phyloP scores from a whole-genome alignment of 2,888 invertebrate genomes.

The Torymus tubicola region DNA sequence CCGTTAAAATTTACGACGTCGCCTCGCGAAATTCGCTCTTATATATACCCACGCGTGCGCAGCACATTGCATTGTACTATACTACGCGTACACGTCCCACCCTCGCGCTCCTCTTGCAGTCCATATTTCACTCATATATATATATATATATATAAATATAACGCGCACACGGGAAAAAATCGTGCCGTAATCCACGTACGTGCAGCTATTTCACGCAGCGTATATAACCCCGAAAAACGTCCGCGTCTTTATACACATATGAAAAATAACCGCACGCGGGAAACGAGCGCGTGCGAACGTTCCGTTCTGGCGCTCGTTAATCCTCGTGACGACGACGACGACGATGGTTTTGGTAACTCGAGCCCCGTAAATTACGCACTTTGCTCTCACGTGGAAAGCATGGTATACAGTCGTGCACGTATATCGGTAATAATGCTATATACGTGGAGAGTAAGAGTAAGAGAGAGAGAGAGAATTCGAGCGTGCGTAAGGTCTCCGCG shows the following conservation, averaged over 20 bases:
- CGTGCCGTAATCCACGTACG: too few relatives aligned
- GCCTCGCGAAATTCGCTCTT: constrained; percentile 12
- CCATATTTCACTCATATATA: too few relatives aligned
- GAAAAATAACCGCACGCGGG: constrained; percentile 32
- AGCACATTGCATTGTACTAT: background rate
- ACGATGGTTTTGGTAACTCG: constrained; percentile 68
- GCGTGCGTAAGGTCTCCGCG: background rate
- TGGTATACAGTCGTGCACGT: background rate
- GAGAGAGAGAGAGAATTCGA: too few relatives aligned
- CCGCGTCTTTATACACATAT: too few relatives aligned
- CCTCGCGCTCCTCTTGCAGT: too few relatives aligned
- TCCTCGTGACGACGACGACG: constrained; percentile 60
- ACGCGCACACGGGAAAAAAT: too few relatives aligned
- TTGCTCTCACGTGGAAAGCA: constrained; percentile 59
- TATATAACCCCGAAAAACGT: too few relatives aligned
- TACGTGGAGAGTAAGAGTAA: too few relatives aligned
- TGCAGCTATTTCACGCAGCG: too few relatives aligned
- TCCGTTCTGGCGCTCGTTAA: constrained; percentile 69
- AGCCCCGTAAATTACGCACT: constrained; percentile 73
- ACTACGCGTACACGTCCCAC: too few relatives aligned
- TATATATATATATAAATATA: too few relatives aligned
- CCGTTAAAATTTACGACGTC: constrained; percentile 8
- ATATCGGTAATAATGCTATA: constrained; percentile 16
- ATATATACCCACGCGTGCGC: constrained; percentile 7
- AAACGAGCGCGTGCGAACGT: constrained; percentile 70